Base-by-base conservation (phyloP, 1,140 invertebrate genomes). In the Andrena cerasifolii region DNA sequence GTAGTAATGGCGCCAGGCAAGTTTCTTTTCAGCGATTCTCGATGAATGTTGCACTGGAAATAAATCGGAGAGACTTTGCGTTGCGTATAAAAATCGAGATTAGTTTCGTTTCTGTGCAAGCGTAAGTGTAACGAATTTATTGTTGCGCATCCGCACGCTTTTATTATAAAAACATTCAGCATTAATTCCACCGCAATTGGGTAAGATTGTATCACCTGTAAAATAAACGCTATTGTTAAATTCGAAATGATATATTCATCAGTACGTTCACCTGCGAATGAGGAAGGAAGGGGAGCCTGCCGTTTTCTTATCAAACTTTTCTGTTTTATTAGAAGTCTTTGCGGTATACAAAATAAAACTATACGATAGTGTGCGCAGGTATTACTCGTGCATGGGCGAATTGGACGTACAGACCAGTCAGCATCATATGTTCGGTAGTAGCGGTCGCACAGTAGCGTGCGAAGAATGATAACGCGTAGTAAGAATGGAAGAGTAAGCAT, bases 391-490 rank as follows among this genome's bases (percentile, higher is more conserved):
- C 0, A n/a, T 16, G 14, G 24, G 49, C 43, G 53, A 61, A 65
- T 21, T 68, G 3, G 54, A 45, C 18, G 36, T 51, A 75, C 51
- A 66, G n/a, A 56, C 43, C 58, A 73, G 24, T 54, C 51, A 18
- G n/a, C 28, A 62, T 33, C 7, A 36, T 40, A 18, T 58, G 33
- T 53, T 51, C 31, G 26, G 16, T 49, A 76, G 21, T 67, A 75
- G 21, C 5, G 56, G 31, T 67, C 21, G 12, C 21, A 47, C 31
- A 14, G 16, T 28, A 24, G 16, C 58, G 31, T 56, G 51, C 26
- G 14, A 47, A 53, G 28, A 49, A 58, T 68, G 18, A 51, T 68
- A 76, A 76, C 68, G 68, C 67, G 68, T 73, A 72, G 62, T 75
- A 56, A 67, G 45, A 8, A 24, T 56, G 5, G 1, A 56, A 66